Base-by-base conservation (phyloP, 2,888 invertebrate genomes). In the Margaritifera margaritifera region DNA sequence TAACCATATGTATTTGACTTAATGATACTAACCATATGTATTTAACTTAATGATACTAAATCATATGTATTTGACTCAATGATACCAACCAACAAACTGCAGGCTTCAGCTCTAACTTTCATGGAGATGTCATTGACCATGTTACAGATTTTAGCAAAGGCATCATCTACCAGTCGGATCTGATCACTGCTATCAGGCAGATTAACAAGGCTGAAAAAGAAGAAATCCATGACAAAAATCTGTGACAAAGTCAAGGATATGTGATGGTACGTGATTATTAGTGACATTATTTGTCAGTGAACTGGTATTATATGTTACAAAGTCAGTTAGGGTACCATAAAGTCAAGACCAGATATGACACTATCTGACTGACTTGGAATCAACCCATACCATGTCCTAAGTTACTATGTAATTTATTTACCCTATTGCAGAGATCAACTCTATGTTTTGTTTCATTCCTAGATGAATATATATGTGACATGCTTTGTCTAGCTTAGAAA, bases 111-210 rank as follows among this genome's bases (percentile, higher is more conserved):
- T 58, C 97, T 92, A 64, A 72, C 97, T 81, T 94, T 93, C 91
- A 96, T 94, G 31, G 96, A 95, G 42, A 97, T 92, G 90, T 99
- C 99, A 84, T 96, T 97, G 62, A 99, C 94, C 0, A 96, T 94
- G 64, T 95, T 94, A 87, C 99, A 99, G 25, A 99, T 94, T 90
- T 96, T 95, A 22, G 95, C 95, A 91, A 99, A 99, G 0, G 98
- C 98, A 87, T 98, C 97, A 89, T 99, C 99, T 51, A 96, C 94
- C 80, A 99, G 91, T 0, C 97, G 93, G 80, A 98, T 93, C 69
- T 95, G 95, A 78, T 96, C 96, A 78, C 94, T 94, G 65, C 94
- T 94, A 27, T 94, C 93, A 66, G 93, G 92, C 20, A 93, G 91
- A 51, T 93, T 92, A 81, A 94, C 94, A 77, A 93, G 92, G 86